phyloP scores from a whole-genome alignment of 2,888 invertebrate species.

The Lithophane ornitopus region DNA sequence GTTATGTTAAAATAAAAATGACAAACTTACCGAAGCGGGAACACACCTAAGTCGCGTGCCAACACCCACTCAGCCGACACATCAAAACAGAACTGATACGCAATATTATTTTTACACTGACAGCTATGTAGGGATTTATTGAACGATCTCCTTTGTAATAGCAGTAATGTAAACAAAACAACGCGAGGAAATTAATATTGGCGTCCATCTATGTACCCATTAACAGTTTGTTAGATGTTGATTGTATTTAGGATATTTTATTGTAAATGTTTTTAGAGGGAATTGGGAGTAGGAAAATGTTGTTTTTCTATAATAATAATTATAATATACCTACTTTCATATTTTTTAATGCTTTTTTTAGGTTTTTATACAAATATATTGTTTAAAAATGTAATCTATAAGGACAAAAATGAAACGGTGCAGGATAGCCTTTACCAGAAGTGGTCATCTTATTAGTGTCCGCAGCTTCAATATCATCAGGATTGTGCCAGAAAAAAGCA shows the following conservation, averaged over 20 bases:
- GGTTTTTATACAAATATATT: too few species aligned
- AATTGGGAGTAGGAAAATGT: background rate
- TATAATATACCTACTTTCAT: too few species aligned
- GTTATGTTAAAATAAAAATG: too few species aligned
- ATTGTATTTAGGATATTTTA: constrained; percentile 24
- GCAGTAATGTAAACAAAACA: constrained; percentile 65
- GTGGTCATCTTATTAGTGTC: too few species aligned
- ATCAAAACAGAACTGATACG: constrained; percentile 80
- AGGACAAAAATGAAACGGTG: too few species aligned
- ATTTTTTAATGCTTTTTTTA: too few species aligned
- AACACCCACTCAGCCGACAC: constrained; percentile 76
- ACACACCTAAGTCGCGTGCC: constrained; percentile 75
- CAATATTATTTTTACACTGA: constrained; percentile 75
- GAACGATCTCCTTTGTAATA: constrained; percentile 64
- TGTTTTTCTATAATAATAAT: background rate
- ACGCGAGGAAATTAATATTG: constrained; percentile 65
- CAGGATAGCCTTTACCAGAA: too few species aligned
- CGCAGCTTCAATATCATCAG: too few species aligned
- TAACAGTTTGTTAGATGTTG: constrained; percentile 16
- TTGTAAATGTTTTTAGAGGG: background rate
- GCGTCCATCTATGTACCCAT: constrained; percentile 43
- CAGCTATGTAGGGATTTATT: constrained; percentile 68
- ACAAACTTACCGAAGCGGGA: constrained; percentile 46
- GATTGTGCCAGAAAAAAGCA: too few species aligned
- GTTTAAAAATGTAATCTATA: too few species aligned